phyloP scores from a whole-genome alignment of 2,797 vertebrate species.

The Acipenser oxyrinchus region DNA sequence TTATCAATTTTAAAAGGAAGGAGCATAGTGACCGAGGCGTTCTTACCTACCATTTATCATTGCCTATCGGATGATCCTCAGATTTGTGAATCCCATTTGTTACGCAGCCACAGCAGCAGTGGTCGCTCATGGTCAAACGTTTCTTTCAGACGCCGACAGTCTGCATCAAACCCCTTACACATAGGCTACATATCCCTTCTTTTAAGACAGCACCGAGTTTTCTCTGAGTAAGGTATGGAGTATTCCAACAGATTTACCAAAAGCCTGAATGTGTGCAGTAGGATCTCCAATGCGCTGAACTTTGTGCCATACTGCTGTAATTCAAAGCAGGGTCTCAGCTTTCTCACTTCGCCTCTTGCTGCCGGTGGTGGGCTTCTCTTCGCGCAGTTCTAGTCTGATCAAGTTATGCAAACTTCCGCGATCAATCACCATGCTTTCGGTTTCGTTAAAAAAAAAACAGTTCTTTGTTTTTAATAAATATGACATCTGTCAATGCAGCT shows the following conservation, averaged over 20 bases:
- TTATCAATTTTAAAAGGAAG: too few species aligned
- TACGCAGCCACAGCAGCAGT: slow-evolving; percentile 24
- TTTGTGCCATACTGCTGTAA: slow-evolving; percentile 31
- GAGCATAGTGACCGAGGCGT: too few species aligned
- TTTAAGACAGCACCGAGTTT: slow-evolving; percentile 1
- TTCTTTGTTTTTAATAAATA: too few species aligned
- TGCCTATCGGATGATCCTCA: slow-evolving; percentile 42
- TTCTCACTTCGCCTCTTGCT: slow-evolving; percentile 39
- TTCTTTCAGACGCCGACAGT: not conserved
- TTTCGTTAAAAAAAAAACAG: too few species aligned
- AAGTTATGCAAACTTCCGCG: too few species aligned
- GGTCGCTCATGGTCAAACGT: slow-evolving; percentile 20
- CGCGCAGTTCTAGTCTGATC: too few species aligned
- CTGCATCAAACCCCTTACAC: slow-evolving; percentile 3
- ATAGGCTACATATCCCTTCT: slow-evolving; percentile 6
- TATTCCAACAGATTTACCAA: not conserved
- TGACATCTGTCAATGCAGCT: too few species aligned
- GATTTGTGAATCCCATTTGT: slow-evolving; percentile 36
- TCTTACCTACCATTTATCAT: slow-evolving; percentile 61
- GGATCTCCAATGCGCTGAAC: slow-evolving; percentile 28
- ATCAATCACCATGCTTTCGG: too few species aligned
- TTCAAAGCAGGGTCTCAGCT: slow-evolving; percentile 32
- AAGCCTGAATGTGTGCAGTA: slow-evolving; percentile 19
- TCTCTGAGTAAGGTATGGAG: too few species aligned
- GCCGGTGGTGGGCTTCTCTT: too few species aligned